phyloP scores from a whole-genome alignment of 2,113 vertebrate species.

The Uropsilus gracilis region DNA sequence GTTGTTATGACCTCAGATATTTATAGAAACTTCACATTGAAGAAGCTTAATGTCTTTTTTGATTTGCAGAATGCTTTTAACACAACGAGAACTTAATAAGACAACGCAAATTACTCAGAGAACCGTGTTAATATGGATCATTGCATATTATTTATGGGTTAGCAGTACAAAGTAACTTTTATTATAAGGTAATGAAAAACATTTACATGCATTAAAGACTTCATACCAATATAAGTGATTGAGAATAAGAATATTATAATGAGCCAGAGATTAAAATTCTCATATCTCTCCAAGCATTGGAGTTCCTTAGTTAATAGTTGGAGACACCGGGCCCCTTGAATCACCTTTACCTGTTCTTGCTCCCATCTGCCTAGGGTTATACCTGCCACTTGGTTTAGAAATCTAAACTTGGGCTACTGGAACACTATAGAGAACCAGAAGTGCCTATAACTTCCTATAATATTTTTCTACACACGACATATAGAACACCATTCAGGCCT shows the following conservation, averaged over 20 bases:
- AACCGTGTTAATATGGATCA: not conserved
- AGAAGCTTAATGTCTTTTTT: not conserved
- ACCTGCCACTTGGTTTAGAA: not conserved
- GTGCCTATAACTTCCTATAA: not conserved
- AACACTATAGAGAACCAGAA: not conserved
- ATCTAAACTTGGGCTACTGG: not conserved
- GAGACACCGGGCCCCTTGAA: not conserved
- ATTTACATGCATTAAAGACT: not conserved
- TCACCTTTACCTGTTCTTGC: not conserved
- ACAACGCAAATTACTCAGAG: not conserved
- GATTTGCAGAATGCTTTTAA: not conserved
- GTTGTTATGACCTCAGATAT: not conserved
- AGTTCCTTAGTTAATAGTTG: not conserved
- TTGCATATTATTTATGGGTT: not conserved
- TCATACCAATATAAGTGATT: not conserved
- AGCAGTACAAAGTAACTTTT: not conserved
- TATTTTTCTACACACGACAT: not conserved
- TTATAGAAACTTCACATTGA: not conserved
- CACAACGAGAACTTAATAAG: not conserved
- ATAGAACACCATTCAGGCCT: not conserved
- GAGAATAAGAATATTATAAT: not conserved
- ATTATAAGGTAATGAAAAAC: not conserved
- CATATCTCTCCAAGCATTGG: not conserved
- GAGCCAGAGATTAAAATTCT: not conserved
- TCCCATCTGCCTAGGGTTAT: not conserved